Percentiles rank a stretch among this genome's conserved stretches.
Evolutionary conservation across 2,888 invertebrate genomes (phyloP).

Genomic region (Eristalis arbustorum): DNA sequence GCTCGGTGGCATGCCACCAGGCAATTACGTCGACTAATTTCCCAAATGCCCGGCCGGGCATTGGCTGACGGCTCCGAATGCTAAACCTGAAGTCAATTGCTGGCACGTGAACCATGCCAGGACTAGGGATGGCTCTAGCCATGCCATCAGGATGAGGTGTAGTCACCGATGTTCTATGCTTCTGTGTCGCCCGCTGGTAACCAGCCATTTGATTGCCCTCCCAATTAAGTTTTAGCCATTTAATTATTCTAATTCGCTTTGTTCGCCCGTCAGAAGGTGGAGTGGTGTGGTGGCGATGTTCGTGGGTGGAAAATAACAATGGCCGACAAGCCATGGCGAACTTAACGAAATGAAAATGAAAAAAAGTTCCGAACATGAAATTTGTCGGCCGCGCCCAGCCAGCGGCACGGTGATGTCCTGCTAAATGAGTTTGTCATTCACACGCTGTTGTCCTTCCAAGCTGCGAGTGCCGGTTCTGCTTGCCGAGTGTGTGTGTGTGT

Average conservation of each 20-base stretch:
- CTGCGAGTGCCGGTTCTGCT: neutral
- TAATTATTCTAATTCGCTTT: constrained; percentile 77
- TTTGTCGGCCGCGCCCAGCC: constrained; percentile 60
- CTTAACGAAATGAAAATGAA: constrained; percentile 56
- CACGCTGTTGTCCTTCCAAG: constrained; percentile 38
- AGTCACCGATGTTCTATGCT: constrained; percentile 23
- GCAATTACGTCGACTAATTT: constrained; percentile 75
- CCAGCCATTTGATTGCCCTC: constrained; percentile 64
- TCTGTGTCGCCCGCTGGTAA: neutral
- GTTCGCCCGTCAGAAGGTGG: constrained; percentile 11
- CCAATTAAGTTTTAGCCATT: constrained; percentile 78
- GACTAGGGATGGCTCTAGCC: neutral
- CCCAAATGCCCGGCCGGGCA: constrained; percentile 60
- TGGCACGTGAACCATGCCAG: constrained; percentile 51
- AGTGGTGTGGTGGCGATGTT: neutral
- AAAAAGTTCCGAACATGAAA: constrained; percentile 61
- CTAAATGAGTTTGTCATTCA: constrained; percentile 69
- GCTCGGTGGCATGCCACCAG: constrained; percentile 76
- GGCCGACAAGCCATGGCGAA: constrained; percentile 36
- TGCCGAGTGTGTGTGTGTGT: neutral
- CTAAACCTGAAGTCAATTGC: constrained; percentile 56
- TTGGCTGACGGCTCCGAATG: constrained; percentile 36
- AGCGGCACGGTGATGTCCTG: constrained; percentile 42
- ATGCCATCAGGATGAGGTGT: constrained; percentile 37
- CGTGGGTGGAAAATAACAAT: constrained; percentile 30